Conservation (phyloP, 2,888 invertebrate species). For the Serripes groenlandicus region DNA sequence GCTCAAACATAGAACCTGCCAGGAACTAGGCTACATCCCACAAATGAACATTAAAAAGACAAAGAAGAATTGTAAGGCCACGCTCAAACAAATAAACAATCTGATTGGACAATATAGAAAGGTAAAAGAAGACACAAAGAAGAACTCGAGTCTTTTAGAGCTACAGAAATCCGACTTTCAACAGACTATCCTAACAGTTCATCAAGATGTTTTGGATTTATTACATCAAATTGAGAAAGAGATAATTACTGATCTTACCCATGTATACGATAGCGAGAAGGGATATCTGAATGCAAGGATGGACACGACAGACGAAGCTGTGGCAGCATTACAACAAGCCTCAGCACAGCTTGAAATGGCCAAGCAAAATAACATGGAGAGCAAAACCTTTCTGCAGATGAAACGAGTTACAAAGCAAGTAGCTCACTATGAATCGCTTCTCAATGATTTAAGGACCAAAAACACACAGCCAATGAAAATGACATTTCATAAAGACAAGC, state of each 20-base stretch:
- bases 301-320: conserved; percentile 44
- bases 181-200: conserved; percentile 49
- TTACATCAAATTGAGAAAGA: conserved; percentile 44
- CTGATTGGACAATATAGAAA: conserved; percentile 48
- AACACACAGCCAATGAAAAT: conserved; percentile 45
- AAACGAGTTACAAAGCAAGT: conserved; percentile 60
- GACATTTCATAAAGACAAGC: conserved; percentile 36
- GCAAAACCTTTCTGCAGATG: conserved; percentile 61
- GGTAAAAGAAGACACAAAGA: conserved; percentile 47
- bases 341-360: conserved; percentile 50
- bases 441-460: conserved; percentile 48
- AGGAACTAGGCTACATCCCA: conserved; percentile 56
- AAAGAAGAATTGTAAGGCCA: conserved; percentile 42
- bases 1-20: conserved; percentile 56
- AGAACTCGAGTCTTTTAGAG: conserved; percentile 42
- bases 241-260: conserved; percentile 26
- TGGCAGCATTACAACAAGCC: conserved; percentile 39
- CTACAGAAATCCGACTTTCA: conserved; percentile 51
- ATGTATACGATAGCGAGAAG: conserved; percentile 50
- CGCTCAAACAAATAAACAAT: conserved; percentile 54
- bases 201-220: conserved; percentile 50
- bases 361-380: conserved; percentile 59
- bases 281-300: conserved; percentile 46
- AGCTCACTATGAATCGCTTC: conserved; percentile 41
- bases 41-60: conserved; percentile 60